These are phyloP conservation scores for Drosophila tanythrix DNA, from an alignment of 2,888 invertebrate species.

Conservation along the genomic window DNA sequence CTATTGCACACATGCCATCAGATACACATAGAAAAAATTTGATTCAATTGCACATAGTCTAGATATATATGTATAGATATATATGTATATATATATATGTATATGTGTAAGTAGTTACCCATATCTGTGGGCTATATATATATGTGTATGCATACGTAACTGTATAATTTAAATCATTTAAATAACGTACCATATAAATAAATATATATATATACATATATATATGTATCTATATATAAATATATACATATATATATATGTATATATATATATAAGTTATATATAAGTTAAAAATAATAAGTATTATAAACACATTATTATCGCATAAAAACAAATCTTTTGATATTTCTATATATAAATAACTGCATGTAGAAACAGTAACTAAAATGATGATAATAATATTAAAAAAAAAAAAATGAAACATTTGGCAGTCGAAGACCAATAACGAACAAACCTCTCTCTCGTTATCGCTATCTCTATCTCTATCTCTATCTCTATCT, in stretches of 20 bases:
- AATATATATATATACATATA: neutral
- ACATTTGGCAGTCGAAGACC: slow-evolving; percentile 68
- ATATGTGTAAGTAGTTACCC: neutral
- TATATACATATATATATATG: neutral
- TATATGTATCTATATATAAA: neutral
- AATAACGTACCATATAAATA: neutral
- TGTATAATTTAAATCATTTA: slow-evolving; percentile 8
- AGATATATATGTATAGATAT: slow-evolving; percentile 6
- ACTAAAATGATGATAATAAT: slow-evolving; percentile 27
- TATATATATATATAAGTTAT: neutral
- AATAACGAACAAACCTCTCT: slow-evolving; percentile 36
- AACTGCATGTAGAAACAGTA: slow-evolving; percentile 31
- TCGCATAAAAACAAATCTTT: slow-evolving; percentile 49
- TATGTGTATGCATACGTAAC: slow-evolving; percentile 8
- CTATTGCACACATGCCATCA: slow-evolving; percentile 17
- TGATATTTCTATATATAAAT: neutral
- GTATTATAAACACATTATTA: slow-evolving; percentile 35
- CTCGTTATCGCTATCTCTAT: too few species aligned
- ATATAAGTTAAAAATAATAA: neutral
- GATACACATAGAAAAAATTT: slow-evolving; percentile 8
- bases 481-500: too few species aligned
- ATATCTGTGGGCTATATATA: slow-evolving; percentile 3
- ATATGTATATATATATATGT: neutral
- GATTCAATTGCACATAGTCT: slow-evolving; percentile 6
- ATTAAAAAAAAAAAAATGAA: slow-evolving; percentile 41